Evolutionary conservation across 2,888 invertebrate genomes (phyloP), one percentile per base, ranked within the genome.

Genomic region (Mechanitis messenoides): DNA sequence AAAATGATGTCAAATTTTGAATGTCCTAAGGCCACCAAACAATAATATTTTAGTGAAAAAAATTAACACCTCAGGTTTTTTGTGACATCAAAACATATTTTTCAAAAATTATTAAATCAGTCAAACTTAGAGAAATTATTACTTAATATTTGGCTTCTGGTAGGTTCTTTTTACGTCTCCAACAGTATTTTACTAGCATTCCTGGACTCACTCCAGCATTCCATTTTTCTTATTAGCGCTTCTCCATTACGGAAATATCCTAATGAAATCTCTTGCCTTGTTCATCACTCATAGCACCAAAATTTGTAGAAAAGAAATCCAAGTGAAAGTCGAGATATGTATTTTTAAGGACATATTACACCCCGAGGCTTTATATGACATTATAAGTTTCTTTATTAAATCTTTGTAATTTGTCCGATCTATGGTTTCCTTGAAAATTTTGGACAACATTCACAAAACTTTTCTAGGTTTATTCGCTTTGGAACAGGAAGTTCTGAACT

Each of bases 151-250:
- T 54, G 9, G 54, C 61, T 45, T 20, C 20, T 20, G 55, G 61
- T 42, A 59, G 58, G 56, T 59, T 38, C 45, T 35, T 55, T 61
- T 47, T 61, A 58, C 55, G 59, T 56, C 57, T 61, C 62, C 58
- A 61, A 60, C 47, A 60, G 56, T 65, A 65, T 28, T 63, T 61
- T 63, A 59, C 65, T 59, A 65, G 35, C 60, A 63, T 65, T 50
- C 33, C 55, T 60, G 58, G 56, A 55, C 54, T 60, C 20, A 20
- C 20, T 20, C 20, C 20, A 20, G 20, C 20, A 20, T 20, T 20
- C 59, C 47, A 59, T 61, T 62, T 62, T n/a, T 60, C 62, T 56
- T 1, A 6, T 6, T 38, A 38, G 38, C 38, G 38, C 38, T 38
- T 38, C 38, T 38, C 7, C 38, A 35, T 35, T 35, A 38, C 1